phyloP scores from a whole-genome alignment of 2,888 invertebrate species.

The Diplolepis rosae region DNA sequence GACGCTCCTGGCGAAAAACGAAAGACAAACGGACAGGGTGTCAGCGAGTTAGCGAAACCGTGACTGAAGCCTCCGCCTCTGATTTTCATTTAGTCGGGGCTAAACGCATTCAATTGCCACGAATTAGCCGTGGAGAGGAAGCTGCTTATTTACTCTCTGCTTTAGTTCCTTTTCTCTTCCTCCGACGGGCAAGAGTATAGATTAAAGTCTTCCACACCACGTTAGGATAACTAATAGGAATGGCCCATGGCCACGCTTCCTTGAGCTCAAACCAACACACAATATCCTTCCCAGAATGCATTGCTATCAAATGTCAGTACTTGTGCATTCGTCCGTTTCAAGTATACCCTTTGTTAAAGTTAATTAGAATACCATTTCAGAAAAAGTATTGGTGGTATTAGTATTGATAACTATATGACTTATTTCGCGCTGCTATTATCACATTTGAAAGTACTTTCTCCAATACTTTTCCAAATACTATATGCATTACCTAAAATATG shows the following conservation, averaged over 20 bases:
- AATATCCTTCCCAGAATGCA: slow-evolving; percentile 29
- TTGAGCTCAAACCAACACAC: slow-evolving; percentile 29
- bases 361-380: no score
- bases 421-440: no score
- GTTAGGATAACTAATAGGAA: slow-evolving; percentile 29
- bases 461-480: no score
- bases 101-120: slow-evolving; percentile 30
- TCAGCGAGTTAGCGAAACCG: slow-evolving; percentile 27
- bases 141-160: slow-evolving; percentile 35
- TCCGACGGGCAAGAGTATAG: slow-evolving; percentile 6
- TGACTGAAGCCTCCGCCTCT: slow-evolving; percentile 34
- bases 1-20: background rate
- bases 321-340: background rate
- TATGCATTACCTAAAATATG: no score
- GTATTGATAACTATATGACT: no score
- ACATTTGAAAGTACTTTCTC: no score
- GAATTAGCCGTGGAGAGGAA: slow-evolving; percentile 35
- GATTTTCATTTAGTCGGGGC: slow-evolving; percentile 35
- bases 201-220: slow-evolving; percentile 26
- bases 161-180: slow-evolving; percentile 10
- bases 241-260: slow-evolving; percentile 36
- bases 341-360: background rate
- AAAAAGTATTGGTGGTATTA: no score
- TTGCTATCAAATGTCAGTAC: no score
- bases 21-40: slow-evolving; percentile 9